A percentile compares a stretch with the other conserved stretches of the same genome.
phyloP scores from a whole-genome alignment of 2,797 vertebrate genomes.

The Phrynocephalus guinanensis region DNA sequence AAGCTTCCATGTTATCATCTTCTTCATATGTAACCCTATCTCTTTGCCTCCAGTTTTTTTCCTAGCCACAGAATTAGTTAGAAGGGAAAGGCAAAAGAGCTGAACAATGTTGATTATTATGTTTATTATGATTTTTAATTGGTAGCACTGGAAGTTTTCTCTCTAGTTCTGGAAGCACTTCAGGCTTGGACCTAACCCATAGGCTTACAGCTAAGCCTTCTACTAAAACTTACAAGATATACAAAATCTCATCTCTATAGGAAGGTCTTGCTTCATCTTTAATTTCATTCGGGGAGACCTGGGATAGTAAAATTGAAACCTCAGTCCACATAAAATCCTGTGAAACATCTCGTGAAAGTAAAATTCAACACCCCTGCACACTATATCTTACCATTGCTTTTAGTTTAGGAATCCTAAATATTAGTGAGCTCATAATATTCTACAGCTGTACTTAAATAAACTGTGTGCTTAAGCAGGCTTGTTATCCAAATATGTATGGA shows the following conservation, averaged over 20 bases:
- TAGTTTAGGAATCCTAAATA: background rate
- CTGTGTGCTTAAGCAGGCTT: background rate
- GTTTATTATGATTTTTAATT: too few species aligned
- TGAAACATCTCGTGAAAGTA: background rate
- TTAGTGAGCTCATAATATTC: background rate
- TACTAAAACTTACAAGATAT: background rate
- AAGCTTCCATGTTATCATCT: too few species aligned
- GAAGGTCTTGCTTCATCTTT: background rate
- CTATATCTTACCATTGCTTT: background rate
- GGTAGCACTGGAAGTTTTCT: too few species aligned
- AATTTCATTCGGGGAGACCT: conserved; percentile 13
- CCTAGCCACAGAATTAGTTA: too few species aligned
- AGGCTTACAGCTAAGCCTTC: too few species aligned
- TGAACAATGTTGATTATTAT: too few species aligned
- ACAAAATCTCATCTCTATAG: background rate
- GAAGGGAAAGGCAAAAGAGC: too few species aligned
- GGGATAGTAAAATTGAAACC: background rate
- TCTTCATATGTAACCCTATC: too few species aligned
- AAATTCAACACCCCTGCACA: background rate
- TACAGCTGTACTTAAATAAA: background rate
- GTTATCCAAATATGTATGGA: background rate
- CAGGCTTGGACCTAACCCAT: too few species aligned
- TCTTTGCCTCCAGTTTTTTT: too few species aligned
- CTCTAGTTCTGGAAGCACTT: too few species aligned
- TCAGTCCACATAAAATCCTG: background rate